Evolutionary conservation across 2,888 invertebrate genomes (phyloP).

Genomic region (Hololepta plana): DNA sequence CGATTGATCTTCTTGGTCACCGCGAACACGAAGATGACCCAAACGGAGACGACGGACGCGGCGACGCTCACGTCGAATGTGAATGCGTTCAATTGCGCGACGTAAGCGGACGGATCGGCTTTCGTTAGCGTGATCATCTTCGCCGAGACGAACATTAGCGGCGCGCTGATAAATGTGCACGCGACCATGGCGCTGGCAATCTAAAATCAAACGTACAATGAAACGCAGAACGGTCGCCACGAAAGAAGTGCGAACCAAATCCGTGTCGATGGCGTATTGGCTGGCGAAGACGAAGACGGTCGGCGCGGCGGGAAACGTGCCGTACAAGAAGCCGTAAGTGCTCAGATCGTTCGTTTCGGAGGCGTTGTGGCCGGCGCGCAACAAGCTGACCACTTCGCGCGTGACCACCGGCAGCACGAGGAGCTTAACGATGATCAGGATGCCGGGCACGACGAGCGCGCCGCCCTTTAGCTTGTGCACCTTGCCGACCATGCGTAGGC

Average conservation of each 20-base stretch:
- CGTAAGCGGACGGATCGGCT: conserved; percentile 49
- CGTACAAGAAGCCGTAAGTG: conserved; percentile 88
- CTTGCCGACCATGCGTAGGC: conserved; percentile 84
- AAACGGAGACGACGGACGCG: conserved; percentile 56
- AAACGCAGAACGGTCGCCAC: conserved; percentile 1
- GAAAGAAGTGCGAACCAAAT: conserved; percentile 43
- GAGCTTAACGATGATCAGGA: conserved; percentile 81
- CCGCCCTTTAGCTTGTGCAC: conserved; percentile 60
- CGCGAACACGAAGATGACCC: conserved; percentile 58
- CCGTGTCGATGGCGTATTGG: conserved; percentile 69
- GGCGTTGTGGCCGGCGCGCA: conserved; percentile 47
- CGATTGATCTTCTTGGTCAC: conserved; percentile 57
- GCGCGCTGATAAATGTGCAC: conserved; percentile 86
- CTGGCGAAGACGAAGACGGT: conserved; percentile 91
- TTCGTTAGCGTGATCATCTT: conserved; percentile 74
- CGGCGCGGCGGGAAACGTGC: conserved; percentile 89
- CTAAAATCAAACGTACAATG: conserved; percentile 25
- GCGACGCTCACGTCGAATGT: conserved; percentile 72
- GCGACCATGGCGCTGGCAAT: conserved; percentile 89
- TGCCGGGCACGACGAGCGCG: conserved; percentile 64
- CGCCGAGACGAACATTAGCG: conserved; percentile 88
- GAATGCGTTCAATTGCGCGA: conserved; percentile 56
- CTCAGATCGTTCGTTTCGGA: conserved; percentile 67
- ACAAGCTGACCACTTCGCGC: conserved; percentile 64
- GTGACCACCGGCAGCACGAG: conserved; percentile 64